These are phyloP conservation scores for Pempheris klunzingeri DNA, from an alignment of 2,797 vertebrate genomes.

Conservation along the genomic window DNA sequence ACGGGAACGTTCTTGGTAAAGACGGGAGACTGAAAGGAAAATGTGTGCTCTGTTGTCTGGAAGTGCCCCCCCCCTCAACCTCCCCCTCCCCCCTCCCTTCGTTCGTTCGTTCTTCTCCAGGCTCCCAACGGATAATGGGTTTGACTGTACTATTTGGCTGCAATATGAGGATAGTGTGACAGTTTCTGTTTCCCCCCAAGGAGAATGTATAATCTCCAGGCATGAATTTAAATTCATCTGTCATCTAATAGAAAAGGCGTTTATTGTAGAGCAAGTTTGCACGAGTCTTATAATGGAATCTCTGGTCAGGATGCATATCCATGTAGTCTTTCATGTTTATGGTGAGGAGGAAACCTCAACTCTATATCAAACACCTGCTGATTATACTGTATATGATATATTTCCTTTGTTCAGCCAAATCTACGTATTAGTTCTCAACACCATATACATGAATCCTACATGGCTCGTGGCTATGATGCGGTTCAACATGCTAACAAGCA, in stretches of 20 bases:
- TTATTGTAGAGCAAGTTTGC: constrained; percentile 14
- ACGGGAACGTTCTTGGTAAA: constrained; percentile 37
- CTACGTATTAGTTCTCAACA: background rate
- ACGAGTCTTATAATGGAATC: constrained; percentile 20
- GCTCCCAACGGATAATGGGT: constrained; percentile 42
- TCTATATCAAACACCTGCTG: background rate
- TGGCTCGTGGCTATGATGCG: too few species aligned
- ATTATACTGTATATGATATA: background rate
- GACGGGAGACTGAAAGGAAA: constrained; percentile 58
- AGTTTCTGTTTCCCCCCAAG: constrained; percentile 17
- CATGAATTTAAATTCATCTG: constrained; percentile 34
- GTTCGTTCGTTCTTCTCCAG: too few species aligned
- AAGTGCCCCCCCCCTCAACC: background rate
- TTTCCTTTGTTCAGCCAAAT: background rate
- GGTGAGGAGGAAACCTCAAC: background rate
- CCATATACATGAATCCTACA: background rate
- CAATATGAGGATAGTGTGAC: constrained; percentile 39
- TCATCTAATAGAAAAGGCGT: constrained; percentile 20
- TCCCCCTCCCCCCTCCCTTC: constrained; percentile 21
- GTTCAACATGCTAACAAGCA: too few species aligned
- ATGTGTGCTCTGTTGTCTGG: constrained; percentile 44
- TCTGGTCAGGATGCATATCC: constrained; percentile 1
- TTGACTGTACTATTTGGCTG: constrained; percentile 42
- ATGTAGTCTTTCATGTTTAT: constrained; percentile 16
- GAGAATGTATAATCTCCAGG: constrained; percentile 35